Conservation (phyloP, 2,888 invertebrate genomes). For the Andrena chrysosceles region DNA sequence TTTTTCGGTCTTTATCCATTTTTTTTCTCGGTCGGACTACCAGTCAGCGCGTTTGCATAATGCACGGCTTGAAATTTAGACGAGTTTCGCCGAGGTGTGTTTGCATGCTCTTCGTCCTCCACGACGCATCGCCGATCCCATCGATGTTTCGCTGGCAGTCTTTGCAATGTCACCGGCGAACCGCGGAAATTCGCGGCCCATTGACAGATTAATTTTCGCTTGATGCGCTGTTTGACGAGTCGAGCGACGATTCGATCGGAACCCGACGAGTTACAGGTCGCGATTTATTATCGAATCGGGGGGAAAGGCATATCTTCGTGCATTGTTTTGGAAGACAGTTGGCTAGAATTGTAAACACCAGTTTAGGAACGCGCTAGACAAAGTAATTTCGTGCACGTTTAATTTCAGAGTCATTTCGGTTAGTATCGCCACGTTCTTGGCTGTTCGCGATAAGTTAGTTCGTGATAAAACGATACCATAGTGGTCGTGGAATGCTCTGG, state of each 20-base stretch:
- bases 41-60: slow-evolving; percentile 24
- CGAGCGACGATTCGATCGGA: neutral
- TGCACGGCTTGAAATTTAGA: slow-evolving; percentile 14
- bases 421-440: neutral
- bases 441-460: neutral
- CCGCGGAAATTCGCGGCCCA: neutral
- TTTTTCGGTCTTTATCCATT: neutral
- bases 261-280: neutral
- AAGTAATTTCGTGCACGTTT: neutral
- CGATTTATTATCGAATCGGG: slow-evolving; percentile 7
- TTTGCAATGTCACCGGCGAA: neutral
- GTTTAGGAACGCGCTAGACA: neutral
- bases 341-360: slow-evolving; percentile 26
- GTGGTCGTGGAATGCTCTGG: neutral
- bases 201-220: neutral
- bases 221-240: neutral
- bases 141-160: neutral
- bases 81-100: neutral
- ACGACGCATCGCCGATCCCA: neutral
- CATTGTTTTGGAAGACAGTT: slow-evolving; percentile 12
- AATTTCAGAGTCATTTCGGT: neutral
- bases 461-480: neutral
- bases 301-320: no score
- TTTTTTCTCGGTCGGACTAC: neutral
- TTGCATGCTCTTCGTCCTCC: neutral